These are phyloP conservation scores for Scyliorhinus canicula DNA, from an alignment of 2,797 vertebrate species.

Conservation along the genomic window DNA sequence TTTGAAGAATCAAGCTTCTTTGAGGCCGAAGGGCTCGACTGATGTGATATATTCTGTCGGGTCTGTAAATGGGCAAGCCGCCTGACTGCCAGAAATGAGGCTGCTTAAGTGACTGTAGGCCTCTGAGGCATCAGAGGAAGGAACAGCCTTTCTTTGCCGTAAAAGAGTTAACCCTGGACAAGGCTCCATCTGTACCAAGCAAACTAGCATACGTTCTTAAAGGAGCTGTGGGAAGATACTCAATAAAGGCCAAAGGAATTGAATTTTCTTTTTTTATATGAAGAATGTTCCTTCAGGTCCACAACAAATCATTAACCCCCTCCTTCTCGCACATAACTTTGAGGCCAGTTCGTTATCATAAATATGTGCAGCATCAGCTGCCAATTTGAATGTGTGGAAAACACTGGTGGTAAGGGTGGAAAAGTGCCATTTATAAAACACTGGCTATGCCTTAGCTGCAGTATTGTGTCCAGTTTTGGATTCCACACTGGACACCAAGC, in stretches of 20 bases:
- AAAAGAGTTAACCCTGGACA: not conserved
- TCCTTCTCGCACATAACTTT: not conserved
- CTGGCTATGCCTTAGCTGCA: no score
- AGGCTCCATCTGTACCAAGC: not conserved
- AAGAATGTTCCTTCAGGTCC: not conserved
- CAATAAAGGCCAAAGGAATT: not conserved
- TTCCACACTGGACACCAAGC: no score
- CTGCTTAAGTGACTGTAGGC: no score
- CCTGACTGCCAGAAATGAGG: no score
- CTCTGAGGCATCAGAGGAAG: no score
- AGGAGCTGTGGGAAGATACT: not conserved
- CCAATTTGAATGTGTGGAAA: not conserved
- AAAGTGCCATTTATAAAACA: not conserved
- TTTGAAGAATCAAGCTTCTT: not conserved
- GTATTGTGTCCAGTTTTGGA: no score
- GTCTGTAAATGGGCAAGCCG: no score
- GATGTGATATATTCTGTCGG: no score
- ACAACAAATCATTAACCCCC: not conserved
- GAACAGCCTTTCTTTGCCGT: not conserved
- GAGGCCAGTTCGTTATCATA: not conserved
- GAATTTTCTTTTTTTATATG: not conserved
- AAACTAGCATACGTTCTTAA: not conserved
- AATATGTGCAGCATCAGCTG: not conserved
- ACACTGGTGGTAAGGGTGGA: not conserved
- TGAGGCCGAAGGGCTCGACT: no score